A percentile compares a stretch with the other conserved stretches of the same genome.
phyloP scores from a whole-genome alignment of 2,113 vertebrate genomes.

The Elachura formosa region DNA sequence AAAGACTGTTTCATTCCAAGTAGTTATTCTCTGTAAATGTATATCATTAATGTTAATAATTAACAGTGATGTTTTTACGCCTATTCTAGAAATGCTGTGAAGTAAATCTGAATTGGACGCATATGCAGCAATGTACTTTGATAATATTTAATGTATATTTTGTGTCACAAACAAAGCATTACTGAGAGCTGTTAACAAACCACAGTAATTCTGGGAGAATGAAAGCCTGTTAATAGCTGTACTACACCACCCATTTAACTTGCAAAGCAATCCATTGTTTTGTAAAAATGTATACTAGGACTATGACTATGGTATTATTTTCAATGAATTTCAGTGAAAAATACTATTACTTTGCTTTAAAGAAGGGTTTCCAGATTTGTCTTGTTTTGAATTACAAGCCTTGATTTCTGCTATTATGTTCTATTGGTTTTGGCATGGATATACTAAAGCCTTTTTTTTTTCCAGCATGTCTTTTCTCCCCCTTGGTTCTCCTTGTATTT shows the following conservation, averaged over 20 bases:
- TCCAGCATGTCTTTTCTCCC: slow-evolving; percentile 73
- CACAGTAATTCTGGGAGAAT: slow-evolving; percentile 1
- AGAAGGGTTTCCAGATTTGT: slow-evolving; percentile 55
- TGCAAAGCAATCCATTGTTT: slow-evolving; percentile 23
- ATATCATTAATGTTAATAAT: slow-evolving; percentile 36
- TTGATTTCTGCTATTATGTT: slow-evolving; percentile 70
- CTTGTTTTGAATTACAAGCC: slow-evolving; percentile 66
- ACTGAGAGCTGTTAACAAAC: slow-evolving; percentile 3
- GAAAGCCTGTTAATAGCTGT: slow-evolving; percentile 15
- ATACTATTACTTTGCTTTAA: slow-evolving; percentile 48
- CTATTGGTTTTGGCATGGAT: slow-evolving; percentile 73
- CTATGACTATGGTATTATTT: not conserved
- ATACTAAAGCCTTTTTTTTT: slow-evolving; percentile 71
- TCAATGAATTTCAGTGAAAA: slow-evolving; percentile 39
- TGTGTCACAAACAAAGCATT: slow-evolving; percentile 23
- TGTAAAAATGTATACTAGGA: slow-evolving; percentile 27
- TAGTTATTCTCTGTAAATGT: slow-evolving; percentile 24
- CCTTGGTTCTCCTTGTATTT: slow-evolving; percentile 79
- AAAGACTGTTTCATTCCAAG: slow-evolving; percentile 26
- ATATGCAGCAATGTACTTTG: slow-evolving; percentile 26
- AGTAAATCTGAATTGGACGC: not conserved
- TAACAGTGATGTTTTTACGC: not conserved
- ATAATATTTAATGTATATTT: slow-evolving; percentile 7
- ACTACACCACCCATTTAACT: not conserved
- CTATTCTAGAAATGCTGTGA: not conserved